Evolutionary conservation across 2,888 invertebrate species (phyloP), one percentile per base, ranked within the genome.

Genomic region (Sisyra terminalis): DNA sequence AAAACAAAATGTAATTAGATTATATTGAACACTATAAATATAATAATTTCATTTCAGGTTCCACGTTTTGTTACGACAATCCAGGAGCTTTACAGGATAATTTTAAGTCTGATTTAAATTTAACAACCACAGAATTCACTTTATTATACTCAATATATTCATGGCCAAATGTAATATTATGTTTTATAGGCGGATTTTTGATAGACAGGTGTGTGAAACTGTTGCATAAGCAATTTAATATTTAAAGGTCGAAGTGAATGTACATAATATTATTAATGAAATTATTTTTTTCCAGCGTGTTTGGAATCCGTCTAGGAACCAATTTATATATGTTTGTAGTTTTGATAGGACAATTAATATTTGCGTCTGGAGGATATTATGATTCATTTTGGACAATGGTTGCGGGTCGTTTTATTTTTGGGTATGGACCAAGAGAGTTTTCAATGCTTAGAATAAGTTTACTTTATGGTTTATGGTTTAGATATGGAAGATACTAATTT

Each of bases 21-120:
- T 24, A n/a, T n/a, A n/a, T 24, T 24, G 7, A 24, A 5, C 7
- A 24, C 7, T 3, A 3, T 24, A 24, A 24, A 5, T 24, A 24
- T 24, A 15, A 31, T n/a, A 44, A 47, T 51, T 55, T 50, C 49
- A 57, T 73, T 67, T 43, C 64, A 93, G 94, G 93, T 57, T 90
- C 92, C 45, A 94, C 92, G 64, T 97, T 96, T 62, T 96, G 96
- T 62, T 97, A 92, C 66, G 97, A 97, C 61, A 92, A 89, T 60
- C 96, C 96, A 5, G 89, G 82, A 43, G 92, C 96, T 4, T 63
- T 97, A 41, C 88, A 90, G 60, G 84, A 90, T 56, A 75, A 85
- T 51, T 92, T 89, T 59, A 78, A 77, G 55, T 62, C 68, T 49
- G 93, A 93, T 57, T 69, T 93, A 55, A 68, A 77, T 49, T 68